Evolutionary conservation across 2,888 invertebrate genomes (phyloP).

Genomic region (Stenolophus ochropezus): DNA sequence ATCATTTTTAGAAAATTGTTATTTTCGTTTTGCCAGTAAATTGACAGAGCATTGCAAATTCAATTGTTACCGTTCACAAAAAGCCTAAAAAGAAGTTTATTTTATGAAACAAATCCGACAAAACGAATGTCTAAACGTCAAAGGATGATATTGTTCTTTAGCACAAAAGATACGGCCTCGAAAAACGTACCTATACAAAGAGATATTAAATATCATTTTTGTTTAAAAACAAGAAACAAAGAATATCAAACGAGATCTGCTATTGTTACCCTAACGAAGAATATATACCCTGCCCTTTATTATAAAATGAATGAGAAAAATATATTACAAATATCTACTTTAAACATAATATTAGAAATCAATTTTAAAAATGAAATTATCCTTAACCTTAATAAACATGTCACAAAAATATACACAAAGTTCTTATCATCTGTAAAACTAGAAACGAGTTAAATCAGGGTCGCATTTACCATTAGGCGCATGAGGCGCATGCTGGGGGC

Average conservation of each 20-base stretch:
- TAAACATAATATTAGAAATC: neutral
- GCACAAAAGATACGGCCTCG: constrained; percentile 22
- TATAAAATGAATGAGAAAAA: no score
- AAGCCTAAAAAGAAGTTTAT: constrained; percentile 25
- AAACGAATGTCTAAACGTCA: constrained; percentile 44
- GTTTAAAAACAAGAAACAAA: constrained; percentile 48
- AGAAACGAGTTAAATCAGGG: no score
- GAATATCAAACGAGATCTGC: constrained; percentile 20
- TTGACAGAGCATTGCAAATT: neutral
- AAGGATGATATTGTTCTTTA: constrained; percentile 49
- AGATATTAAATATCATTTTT: constrained; percentile 48
- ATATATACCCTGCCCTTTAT: constrained; percentile 4
- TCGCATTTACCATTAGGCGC: no score
- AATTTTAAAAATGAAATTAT: neutral
- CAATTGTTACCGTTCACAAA: constrained; percentile 11
- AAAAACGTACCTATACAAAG: constrained; percentile 39
- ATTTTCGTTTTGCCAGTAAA: neutral
- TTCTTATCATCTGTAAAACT: no score
- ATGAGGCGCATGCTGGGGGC: no score
- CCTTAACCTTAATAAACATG: no score
- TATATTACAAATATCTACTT: neutral
- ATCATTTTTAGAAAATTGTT: neutral
- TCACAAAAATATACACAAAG: no score
- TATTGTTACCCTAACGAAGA: constrained; percentile 34
- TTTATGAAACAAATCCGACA: constrained; percentile 36